Evolutionary conservation across 2,888 invertebrate genomes (phyloP).

Genomic region (Cerceris rybyensis): DNA sequence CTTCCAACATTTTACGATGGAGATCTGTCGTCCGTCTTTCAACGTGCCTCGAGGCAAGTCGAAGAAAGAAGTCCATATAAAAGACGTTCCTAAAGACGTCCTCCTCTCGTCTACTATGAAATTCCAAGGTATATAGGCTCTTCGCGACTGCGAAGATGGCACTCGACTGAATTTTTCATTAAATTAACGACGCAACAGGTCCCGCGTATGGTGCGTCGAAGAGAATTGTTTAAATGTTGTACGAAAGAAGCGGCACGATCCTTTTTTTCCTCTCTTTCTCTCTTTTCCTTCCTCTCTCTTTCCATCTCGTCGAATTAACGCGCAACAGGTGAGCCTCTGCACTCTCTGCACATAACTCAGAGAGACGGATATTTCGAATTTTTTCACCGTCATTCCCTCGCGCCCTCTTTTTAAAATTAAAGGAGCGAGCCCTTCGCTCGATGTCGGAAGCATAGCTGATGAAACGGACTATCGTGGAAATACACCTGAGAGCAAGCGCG

Average conservation of each 20-base stretch:
- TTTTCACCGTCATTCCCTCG: slow-evolving; percentile 43
- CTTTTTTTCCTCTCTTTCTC: slow-evolving; percentile 47
- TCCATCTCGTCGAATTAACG: slow-evolving; percentile 72
- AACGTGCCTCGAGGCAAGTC: slow-evolving; percentile 18
- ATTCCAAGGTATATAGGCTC: slow-evolving; percentile 31
- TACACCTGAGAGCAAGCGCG: not conserved
- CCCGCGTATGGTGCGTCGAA: slow-evolving; percentile 60
- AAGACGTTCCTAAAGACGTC: slow-evolving; percentile 41
- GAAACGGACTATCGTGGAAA: not conserved
- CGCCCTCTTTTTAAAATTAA: slow-evolving; percentile 33
- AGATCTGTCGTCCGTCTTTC: slow-evolving; percentile 12
- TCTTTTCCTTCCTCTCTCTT: slow-evolving; percentile 8
- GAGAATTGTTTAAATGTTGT: slow-evolving; percentile 76
- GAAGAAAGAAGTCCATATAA: slow-evolving; percentile 16
- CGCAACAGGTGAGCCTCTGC: slow-evolving; percentile 75
- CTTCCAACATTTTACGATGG: slow-evolving; percentile 12
- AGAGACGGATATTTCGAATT: slow-evolving; percentile 64
- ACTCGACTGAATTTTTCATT: slow-evolving; percentile 55
- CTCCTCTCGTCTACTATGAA: slow-evolving; percentile 32
- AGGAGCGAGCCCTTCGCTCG: slow-evolving; percentile 23
- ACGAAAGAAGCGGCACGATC: slow-evolving; percentile 68
- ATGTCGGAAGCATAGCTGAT: not conserved
- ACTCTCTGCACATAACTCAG: slow-evolving; percentile 62
- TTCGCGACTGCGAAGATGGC: slow-evolving; percentile 8
- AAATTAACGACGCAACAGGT: slow-evolving; percentile 69